Percentiles rank a stretch among this genome's conserved stretches.
phyloP scores from a whole-genome alignment of 2,888 invertebrate genomes.

The Ryuthela nishihirai region DNA sequence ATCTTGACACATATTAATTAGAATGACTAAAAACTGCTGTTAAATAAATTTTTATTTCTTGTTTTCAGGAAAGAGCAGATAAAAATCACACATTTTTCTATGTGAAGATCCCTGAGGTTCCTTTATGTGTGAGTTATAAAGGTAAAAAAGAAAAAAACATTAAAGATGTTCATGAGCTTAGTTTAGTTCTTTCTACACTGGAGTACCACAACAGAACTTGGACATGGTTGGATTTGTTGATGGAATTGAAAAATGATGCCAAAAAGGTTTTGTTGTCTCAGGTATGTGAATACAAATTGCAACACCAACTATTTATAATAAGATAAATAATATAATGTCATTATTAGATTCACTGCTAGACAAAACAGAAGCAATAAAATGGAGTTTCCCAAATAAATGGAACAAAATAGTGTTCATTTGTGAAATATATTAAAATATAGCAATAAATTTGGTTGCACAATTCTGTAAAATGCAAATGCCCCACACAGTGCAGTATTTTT shows the following conservation, averaged over 20 bases:
- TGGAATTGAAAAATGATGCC: constrained; percentile 93
- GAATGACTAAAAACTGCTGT: no score
- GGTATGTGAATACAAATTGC: constrained; percentile 50
- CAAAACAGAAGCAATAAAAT: no score
- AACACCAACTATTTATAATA: not conserved
- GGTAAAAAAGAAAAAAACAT: constrained; percentile 98
- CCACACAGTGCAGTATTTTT: no score
- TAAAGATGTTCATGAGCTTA: constrained; percentile 91
- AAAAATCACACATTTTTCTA: constrained; percentile 98
- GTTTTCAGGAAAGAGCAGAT: constrained; percentile 79
- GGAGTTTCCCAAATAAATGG: no score
- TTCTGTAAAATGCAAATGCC: no score
- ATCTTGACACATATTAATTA: no score
- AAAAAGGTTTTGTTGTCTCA: constrained; percentile 79
- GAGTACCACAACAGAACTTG: constrained; percentile 99
- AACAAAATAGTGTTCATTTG: no score
- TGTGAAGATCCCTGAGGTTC: constrained; percentile 96
- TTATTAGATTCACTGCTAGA: no score
- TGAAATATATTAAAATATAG: no score
- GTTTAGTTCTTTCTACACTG: constrained; percentile 87
- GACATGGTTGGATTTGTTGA: constrained; percentile 96
- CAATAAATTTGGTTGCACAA: no score
- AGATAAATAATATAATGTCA: not conserved
- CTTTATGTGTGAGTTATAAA: constrained; percentile 84
- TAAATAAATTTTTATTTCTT: not conserved